A percentile compares a stretch with the other conserved stretches of the same genome.
These are phyloP conservation scores for Hypomesus transpacificus DNA, from an alignment of 2,113 vertebrate species.

Conservation along the genomic window DNA sequence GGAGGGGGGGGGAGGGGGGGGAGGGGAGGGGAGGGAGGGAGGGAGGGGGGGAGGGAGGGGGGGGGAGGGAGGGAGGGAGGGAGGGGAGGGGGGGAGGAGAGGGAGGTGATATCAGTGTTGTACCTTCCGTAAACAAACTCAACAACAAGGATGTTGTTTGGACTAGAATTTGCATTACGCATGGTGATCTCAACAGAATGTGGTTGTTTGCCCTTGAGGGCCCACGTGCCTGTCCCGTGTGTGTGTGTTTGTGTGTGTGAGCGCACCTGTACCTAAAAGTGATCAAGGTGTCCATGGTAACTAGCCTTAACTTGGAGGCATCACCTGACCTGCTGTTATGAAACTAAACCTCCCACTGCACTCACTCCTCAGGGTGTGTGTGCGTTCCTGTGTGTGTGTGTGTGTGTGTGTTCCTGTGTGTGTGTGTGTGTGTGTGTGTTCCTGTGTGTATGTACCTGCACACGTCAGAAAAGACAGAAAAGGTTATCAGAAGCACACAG, in stretches of 20 bases:
- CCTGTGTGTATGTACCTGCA: slow-evolving; percentile 15
- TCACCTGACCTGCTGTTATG: background rate
- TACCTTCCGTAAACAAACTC: background rate
- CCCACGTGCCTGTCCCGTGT: too few species aligned
- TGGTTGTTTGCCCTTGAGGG: too few species aligned
- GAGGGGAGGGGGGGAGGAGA: background rate
- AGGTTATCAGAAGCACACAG: slow-evolving; percentile 31
- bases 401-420: background rate
- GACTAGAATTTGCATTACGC: too few species aligned
- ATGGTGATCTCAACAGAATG: too few species aligned
- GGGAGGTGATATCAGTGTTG: background rate
- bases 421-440: background rate
- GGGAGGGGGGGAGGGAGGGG: background rate
- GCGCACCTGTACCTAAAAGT: background rate
- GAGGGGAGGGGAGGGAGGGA: background rate
- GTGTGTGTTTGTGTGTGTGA: background rate
- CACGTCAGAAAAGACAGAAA: slow-evolving; percentile 46
- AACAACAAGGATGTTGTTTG: too few species aligned
- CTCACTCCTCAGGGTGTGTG: background rate
- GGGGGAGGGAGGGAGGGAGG: background rate
- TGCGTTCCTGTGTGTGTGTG: background rate
- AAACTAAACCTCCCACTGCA: too few species aligned
- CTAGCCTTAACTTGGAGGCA: background rate
- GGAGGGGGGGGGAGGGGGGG: too few species aligned
- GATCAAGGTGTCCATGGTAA: background rate